Conservation (phyloP, 2,113 vertebrate species). For the Apodemus sylvaticus region DNA sequence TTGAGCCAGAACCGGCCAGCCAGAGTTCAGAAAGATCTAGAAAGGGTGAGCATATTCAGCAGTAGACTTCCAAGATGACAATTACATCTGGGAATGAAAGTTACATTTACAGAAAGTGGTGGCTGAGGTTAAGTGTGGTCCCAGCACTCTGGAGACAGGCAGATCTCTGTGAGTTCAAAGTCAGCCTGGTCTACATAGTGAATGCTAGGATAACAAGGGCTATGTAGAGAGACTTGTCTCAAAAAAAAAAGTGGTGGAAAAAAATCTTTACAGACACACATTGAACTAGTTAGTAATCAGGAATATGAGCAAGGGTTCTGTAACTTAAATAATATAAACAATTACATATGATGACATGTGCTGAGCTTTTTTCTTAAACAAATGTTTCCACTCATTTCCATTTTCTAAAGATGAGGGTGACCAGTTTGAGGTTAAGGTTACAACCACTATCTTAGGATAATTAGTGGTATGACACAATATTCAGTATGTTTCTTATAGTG, state of each 20-base stretch:
- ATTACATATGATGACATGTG: background rate
- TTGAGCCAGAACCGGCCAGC: no score
- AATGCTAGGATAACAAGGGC: background rate
- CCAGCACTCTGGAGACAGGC: no score
- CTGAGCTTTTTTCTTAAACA: background rate
- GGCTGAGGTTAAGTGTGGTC: background rate
- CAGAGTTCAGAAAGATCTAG: no score
- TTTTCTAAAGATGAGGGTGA: background rate
- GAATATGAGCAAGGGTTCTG: constrained; percentile 9
- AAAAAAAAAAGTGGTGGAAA: background rate
- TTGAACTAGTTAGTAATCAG: background rate
- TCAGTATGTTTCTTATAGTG: background rate
- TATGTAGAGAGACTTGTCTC: background rate
- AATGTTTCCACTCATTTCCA: background rate
- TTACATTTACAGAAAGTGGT: background rate
- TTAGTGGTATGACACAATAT: background rate
- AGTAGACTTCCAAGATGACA: no score
- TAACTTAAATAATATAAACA: background rate
- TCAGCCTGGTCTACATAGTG: background rate
- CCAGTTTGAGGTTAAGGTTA: constrained; percentile 33
- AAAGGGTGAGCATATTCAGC: no score
- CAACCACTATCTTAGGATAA: background rate
- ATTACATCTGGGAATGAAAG: no score
- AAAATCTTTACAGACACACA: constrained; percentile 11
- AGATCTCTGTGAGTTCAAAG: no score